These are phyloP conservation scores for Trachelus troglodyta DNA, from an alignment of 2,888 invertebrate species.

Conservation along the genomic window DNA sequence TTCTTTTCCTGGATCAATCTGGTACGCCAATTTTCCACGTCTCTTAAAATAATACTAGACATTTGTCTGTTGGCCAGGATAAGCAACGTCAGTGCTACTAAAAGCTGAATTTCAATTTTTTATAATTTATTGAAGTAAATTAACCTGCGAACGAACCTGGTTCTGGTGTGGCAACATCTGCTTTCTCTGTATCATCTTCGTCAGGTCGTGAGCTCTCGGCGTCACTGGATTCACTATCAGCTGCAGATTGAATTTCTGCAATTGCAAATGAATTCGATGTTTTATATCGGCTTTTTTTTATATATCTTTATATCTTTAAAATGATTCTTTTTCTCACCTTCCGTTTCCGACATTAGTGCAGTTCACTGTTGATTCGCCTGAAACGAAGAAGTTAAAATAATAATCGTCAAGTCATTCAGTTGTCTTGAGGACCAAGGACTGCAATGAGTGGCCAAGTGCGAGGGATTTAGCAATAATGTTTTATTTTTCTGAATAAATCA, in stretches of 20 bases:
- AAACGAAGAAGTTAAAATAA: background rate
- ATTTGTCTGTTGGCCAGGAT: background rate
- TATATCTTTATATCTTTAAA: background rate
- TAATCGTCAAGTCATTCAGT: background rate
- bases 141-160: slow-evolving; percentile 1
- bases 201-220: slow-evolving; percentile 3
- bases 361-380: background rate
- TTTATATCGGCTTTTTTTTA: slow-evolving; percentile 1
- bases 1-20: background rate
- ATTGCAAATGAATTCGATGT: background rate
- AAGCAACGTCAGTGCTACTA: background rate
- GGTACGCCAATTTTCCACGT: background rate
- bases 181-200: slow-evolving; percentile 14
- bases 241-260: slow-evolving; percentile 12
- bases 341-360: slow-evolving; percentile 56
- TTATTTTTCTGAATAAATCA: background rate
- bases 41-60: background rate
- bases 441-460: background rate
- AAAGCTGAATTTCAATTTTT: background rate
- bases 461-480: background rate
- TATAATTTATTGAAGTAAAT: background rate
- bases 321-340: slow-evolving; percentile 49
- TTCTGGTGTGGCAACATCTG: slow-evolving; percentile 8
- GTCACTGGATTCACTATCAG: slow-evolving; percentile 7
- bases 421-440: background rate